A percentile compares a stretch with the other conserved stretches of the same genome.
These are phyloP conservation scores for Oscheius sp. DNA, from an alignment of 2,888 invertebrate species.

Conservation along the genomic window DNA sequence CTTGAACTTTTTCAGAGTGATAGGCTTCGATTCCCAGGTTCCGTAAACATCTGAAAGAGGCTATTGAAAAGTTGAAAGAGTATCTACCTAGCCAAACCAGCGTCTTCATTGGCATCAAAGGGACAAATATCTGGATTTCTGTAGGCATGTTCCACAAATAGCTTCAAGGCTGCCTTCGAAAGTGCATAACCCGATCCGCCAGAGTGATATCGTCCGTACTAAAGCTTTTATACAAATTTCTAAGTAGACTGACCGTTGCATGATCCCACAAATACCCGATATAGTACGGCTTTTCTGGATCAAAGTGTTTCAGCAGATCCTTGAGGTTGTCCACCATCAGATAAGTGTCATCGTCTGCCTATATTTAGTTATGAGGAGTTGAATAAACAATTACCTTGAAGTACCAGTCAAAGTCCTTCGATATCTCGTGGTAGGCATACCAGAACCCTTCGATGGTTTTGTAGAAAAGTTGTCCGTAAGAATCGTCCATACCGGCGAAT, in stretches of 20 bases:
- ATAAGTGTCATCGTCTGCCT: conserved; percentile 61
- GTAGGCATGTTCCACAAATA: conserved; percentile 53
- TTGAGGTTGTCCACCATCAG: conserved; percentile 53
- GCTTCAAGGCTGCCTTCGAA: conserved; percentile 53
- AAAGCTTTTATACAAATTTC: no score
- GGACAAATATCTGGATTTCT: neutral
- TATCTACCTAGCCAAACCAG: no score
- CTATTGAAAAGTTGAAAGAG: no score
- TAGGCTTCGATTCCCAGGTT: no score
- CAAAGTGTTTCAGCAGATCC: conserved; percentile 45
- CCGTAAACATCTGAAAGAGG: no score
- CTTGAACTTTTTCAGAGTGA: conserved; percentile 15
- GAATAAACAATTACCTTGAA: neutral
- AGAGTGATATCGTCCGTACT: conserved; percentile 51
- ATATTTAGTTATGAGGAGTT: neutral
- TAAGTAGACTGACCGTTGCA: no score
- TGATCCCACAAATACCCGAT: conserved; percentile 44
- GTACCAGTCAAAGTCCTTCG: conserved; percentile 55
- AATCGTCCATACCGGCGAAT: conserved; percentile 47
- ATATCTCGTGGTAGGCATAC: conserved; percentile 50
- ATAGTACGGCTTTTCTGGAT: conserved; percentile 53
- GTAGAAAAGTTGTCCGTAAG: conserved; percentile 59
- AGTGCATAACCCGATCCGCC: conserved; percentile 58
- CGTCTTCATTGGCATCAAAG: no score
- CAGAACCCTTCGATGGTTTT: conserved; percentile 53